phyloP scores from a whole-genome alignment of 1,140 invertebrate genomes.

The Drosophila varians region DNA sequence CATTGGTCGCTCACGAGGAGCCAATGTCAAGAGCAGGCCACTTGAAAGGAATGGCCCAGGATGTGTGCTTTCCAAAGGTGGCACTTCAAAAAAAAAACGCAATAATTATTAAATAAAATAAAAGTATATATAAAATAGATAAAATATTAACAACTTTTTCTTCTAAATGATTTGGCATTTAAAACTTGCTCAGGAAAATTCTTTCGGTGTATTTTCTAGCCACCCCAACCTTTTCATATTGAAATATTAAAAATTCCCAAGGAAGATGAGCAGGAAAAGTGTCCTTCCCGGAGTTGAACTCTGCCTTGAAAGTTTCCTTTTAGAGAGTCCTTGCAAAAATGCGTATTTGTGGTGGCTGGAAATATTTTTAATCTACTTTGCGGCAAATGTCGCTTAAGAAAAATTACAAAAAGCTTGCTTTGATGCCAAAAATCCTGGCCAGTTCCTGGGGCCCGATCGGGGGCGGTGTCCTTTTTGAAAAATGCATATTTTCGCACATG shows the following conservation, averaged over 20 bases:
- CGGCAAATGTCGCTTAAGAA: slow-evolving; percentile 37
- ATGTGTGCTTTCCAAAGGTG: neutral
- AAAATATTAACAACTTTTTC: too few relatives aligned
- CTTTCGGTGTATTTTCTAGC: neutral
- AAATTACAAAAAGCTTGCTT: slow-evolving; percentile 19
- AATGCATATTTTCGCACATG: neutral
- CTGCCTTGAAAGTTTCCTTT: slow-evolving; percentile 16
- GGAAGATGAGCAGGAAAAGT: slow-evolving; percentile 31
- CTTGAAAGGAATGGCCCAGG: neutral
- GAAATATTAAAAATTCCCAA: slow-evolving; percentile 81
- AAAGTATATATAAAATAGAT: too few relatives aligned
- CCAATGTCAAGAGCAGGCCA: slow-evolving; percentile 1
- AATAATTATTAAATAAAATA: neutral
- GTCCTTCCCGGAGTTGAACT: neutral
- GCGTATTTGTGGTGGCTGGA: slow-evolving; percentile 6
- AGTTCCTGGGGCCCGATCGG: too few relatives aligned
- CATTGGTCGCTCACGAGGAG: slow-evolving; percentile 10
- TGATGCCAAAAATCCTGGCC: slow-evolving; percentile 28
- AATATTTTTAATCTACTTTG: slow-evolving; percentile 34
- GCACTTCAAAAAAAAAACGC: neutral
- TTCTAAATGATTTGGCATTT: too few relatives aligned
- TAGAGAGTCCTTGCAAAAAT: slow-evolving; percentile 31
- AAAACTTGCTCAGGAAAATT: too few relatives aligned
- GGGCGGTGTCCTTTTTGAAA: too few relatives aligned
- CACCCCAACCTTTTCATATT: slow-evolving; percentile 37